Evolutionary conservation across 2,888 invertebrate genomes (phyloP), one percentile per base, ranked within the genome.

Genomic region (Drosophila algonquin): DNA sequence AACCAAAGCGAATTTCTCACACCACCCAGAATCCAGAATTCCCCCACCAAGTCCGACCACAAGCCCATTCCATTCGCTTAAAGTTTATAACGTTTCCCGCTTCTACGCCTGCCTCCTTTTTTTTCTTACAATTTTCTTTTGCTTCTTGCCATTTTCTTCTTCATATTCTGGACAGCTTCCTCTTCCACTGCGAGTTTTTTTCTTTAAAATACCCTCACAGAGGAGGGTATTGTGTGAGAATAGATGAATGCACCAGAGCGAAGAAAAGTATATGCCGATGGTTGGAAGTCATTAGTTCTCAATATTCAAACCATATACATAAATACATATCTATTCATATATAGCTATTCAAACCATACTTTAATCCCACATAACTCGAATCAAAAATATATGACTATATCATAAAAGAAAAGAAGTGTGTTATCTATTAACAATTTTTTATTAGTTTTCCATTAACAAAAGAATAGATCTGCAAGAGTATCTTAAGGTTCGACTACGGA

Each of bases 371-470:
- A 9, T 1, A 27, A 27, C 1, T 27, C 27, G 5, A 27, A 1
- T 6, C 27, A 6, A 27, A 27, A 27, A 5, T 6, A 1, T 27
- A 27, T 27, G 27, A 27, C 27, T 27, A 27, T 27, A 27, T 6
- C 6, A 24, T 24, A 6, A 1, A 27, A 27, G 7, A 27, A 1
- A 27, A 27, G 1, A 27, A 7, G 1, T 7, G 27, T 27, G 7
- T 8, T 8, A 30, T 30, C 4, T 12, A 82, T 82, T 77, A 77
- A 76, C 21, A 21, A 73, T n/a, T n/a, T n/a, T n/a, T n/a, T 12
- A 82, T 82, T 77, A 77, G 7, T 8, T 8, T 8, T 30, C 4
- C 5, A 82, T 82, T 77, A 77, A 76, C 21, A 21, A 73, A 71
- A 70, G 6, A n/a, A 6, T 7, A n/a, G 0, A n/a, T 6, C 40